Percentiles rank a stretch among this genome's conserved stretches.
These are phyloP conservation scores for Synaphobranchus kaupii DNA, from an alignment of 2,797 vertebrate genomes.

Conservation along the genomic window DNA sequence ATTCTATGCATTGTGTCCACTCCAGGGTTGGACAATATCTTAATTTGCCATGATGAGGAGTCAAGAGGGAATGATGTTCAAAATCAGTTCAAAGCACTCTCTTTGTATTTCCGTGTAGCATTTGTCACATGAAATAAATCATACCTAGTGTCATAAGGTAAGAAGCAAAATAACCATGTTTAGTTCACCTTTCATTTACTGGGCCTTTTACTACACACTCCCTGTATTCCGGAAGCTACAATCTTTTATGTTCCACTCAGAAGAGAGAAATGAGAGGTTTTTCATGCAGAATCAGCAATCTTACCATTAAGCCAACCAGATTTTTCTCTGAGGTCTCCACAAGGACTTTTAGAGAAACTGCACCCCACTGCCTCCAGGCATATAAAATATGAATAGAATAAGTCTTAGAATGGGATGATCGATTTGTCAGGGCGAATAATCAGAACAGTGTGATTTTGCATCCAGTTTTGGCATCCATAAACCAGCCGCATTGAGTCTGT, in stretches of 20 bases:
- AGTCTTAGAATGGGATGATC: slow-evolving; percentile 60
- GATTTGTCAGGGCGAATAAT: slow-evolving; percentile 69
- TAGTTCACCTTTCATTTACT: neutral
- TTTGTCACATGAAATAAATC: neutral
- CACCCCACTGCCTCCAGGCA: slow-evolving; percentile 63
- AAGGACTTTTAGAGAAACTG: slow-evolving; percentile 62
- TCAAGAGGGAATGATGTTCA: neutral
- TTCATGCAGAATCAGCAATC: slow-evolving; percentile 47
- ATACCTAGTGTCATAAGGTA: neutral
- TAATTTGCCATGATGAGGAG: no score
- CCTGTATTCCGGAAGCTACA: slow-evolving; percentile 23
- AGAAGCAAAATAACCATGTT: neutral
- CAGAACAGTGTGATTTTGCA: slow-evolving; percentile 66
- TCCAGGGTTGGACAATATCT: no score
- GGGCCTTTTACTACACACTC: neutral
- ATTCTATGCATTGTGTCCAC: no score
- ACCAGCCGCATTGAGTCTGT: slow-evolving; percentile 31
- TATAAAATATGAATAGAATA: slow-evolving; percentile 78
- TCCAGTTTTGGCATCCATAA: neutral
- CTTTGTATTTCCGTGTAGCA: neutral
- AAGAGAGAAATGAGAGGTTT: slow-evolving; percentile 49
- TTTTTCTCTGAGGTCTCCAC: slow-evolving; percentile 55
- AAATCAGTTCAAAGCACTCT: neutral
- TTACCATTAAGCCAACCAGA: slow-evolving; percentile 64
- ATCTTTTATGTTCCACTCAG: slow-evolving; percentile 48